phyloP scores from a whole-genome alignment of 2,888 invertebrate genomes.

The Thyatira batis region DNA sequence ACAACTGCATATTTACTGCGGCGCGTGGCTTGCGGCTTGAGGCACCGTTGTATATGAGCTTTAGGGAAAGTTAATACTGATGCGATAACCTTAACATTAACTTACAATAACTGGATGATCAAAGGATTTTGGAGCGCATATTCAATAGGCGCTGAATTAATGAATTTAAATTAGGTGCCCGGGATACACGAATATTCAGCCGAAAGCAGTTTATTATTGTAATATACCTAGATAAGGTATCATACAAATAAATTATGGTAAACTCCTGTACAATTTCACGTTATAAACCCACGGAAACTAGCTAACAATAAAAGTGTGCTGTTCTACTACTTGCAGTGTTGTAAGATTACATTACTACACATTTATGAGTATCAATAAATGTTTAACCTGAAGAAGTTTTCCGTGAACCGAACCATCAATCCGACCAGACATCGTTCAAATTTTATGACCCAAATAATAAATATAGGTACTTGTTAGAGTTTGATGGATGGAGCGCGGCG shows the following conservation, averaged over 20 bases:
- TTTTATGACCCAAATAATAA: not conserved
- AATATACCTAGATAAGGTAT: no score
- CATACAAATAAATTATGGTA: no score
- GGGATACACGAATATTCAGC: not conserved
- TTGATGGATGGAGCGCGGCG: not conserved
- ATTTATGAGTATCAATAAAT: not conserved
- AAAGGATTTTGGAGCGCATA: not conserved
- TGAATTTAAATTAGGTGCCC: not conserved
- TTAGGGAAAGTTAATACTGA: no score
- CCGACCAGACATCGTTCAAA: not conserved
- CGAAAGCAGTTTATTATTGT: not conserved
- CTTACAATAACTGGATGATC: not conserved
- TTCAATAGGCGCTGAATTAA: not conserved
- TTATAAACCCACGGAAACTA: not conserved
- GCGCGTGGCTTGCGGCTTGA: no score
- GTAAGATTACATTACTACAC: not conserved
- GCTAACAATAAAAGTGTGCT: not conserved
- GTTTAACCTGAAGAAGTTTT: not conserved
- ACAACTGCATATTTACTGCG: not conserved
- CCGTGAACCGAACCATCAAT: not conserved
- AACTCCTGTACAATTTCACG: no score
- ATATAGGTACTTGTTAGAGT: not conserved
- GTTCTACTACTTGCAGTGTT: not conserved
- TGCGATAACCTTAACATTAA: no score
- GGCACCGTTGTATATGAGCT: no score